Evolutionary conservation across 2,888 invertebrate genomes (phyloP).

Genomic region (Xylophagus ater): DNA sequence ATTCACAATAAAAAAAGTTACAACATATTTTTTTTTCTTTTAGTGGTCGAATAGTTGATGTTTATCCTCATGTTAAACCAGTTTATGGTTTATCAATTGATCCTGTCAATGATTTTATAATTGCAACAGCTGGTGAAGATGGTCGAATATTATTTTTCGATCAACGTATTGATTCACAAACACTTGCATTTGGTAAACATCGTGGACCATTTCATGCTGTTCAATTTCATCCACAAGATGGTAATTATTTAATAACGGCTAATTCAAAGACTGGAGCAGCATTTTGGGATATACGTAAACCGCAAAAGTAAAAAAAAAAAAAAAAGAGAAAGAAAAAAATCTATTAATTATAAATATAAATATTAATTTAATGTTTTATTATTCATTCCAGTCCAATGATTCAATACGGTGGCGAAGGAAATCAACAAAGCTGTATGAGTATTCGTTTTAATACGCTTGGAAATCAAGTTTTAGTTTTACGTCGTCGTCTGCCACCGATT

Average conservation of each 20-base stretch:
- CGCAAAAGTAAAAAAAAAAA: constrained; percentile 51
- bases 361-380: constrained; percentile 3
- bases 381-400: constrained; percentile 49
- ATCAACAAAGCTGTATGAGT: constrained; percentile 76
- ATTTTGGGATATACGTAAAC: constrained; percentile 79
- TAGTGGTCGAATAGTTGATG: constrained; percentile 50
- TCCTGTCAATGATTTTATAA: constrained; percentile 69
- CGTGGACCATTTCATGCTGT: constrained; percentile 86
- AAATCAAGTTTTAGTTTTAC: constrained; percentile 63
- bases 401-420: constrained; percentile 51
- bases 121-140: constrained; percentile 87
- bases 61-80: constrained; percentile 75
- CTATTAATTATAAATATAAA: background rate
- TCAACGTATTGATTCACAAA: constrained; percentile 45
- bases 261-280: constrained; percentile 83
- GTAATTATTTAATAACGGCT: constrained; percentile 71
- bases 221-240: constrained; percentile 80
- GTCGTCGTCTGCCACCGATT: constrained; percentile 78
- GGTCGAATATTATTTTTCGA: constrained; percentile 81
- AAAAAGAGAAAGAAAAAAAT: background rate
- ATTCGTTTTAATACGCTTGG: constrained; percentile 80
- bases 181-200: constrained; percentile 54
- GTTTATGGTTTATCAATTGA: constrained; percentile 83
- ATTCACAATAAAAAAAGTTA: constrained; percentile 33
- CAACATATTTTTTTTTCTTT: too few relatives aligned